Conservation (phyloP, 2,888 invertebrate genomes). For the Limnephilus auricula region DNA sequence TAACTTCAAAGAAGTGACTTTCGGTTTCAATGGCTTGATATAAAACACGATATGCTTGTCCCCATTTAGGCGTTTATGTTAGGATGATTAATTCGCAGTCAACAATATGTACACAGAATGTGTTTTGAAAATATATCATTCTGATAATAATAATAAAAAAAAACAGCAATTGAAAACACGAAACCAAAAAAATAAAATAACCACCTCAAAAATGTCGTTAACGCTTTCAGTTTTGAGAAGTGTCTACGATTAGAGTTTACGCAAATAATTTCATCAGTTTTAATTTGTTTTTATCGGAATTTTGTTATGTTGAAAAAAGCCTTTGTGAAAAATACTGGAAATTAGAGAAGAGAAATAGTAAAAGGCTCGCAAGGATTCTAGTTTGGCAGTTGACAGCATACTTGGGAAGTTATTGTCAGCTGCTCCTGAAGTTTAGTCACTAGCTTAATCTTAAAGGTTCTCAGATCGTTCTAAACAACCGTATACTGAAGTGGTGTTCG, state of each 20-base stretch:
- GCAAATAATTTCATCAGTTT: not conserved
- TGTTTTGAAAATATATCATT: not conserved
- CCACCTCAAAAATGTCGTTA: not conserved
- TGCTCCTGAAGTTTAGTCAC: not conserved
- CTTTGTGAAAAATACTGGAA: not conserved
- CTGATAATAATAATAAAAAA: not conserved
- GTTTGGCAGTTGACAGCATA: conserved; percentile 31
- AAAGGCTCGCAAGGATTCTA: conserved; percentile 22
- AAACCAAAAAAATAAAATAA: too few species aligned
- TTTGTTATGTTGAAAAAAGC: conserved; percentile 8
- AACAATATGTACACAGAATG: not conserved
- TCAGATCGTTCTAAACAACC: not conserved
- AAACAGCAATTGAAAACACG: not conserved
- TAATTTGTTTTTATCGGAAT: not conserved
- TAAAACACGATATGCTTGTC: not conserved
- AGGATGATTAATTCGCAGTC: not conserved
- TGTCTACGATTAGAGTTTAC: not conserved
- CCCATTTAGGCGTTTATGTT: not conserved
- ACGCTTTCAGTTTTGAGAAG: not conserved
- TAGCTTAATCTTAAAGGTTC: not conserved
- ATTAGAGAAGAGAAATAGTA: not conserved
- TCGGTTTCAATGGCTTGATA: not conserved
- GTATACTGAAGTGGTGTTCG: not conserved
- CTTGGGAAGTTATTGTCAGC: not conserved
- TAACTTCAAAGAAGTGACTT: not conserved